Base-by-base conservation (phyloP, 2,113 vertebrate species). In the Platysteira castanea region DNA sequence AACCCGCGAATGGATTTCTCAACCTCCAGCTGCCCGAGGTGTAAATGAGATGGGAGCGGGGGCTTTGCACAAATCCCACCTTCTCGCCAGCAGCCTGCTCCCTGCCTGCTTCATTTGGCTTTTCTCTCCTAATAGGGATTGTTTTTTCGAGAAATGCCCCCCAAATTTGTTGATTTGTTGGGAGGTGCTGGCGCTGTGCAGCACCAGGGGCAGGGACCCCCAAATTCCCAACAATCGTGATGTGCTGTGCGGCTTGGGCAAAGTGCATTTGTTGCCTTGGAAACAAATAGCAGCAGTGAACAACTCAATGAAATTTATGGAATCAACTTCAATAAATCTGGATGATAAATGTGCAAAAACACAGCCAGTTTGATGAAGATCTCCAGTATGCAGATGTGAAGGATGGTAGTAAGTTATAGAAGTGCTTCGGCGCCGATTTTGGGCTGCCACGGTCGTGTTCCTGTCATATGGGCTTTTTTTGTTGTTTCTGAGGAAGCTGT, bases 291-390 rank as follows among this genome's bases (percentile, higher is more conserved):
- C 95, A 84, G 93, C 96, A 82, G 91, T 92, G 92, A 97, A 93
- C 91, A 93, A 97, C 92, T 96, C 98, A 98, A 97, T 97, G 97
- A 97, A 97, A 98, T 98, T 97, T 97, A 97, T 97, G 95, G 95
- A 92, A 96, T 97, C 94, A 94, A 92, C 87, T 96, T 97, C 97
- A 97, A 97, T 96, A 97, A 79, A 94, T 96, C 87, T 95, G 93
- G 91, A 95, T 97, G 98, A 97, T 94, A 96, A 97, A 97, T 90
- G 85, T 95, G 86, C 84, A 97, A 63, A 96, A 97, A 95, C 82
- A 91, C 90, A 83, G 69, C 57, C 52, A 37, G 21, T 97, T 84
- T 95, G 96, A 91, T 94, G 96, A 80, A 95, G 84, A 84, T 60
- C 87, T 89, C 46, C 65, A 65, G 42, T 92, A 94, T 97, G 92